These are phyloP conservation scores for Dicaeum eximium DNA, from an alignment of 2,113 vertebrate genomes.

Conservation along the genomic window DNA sequence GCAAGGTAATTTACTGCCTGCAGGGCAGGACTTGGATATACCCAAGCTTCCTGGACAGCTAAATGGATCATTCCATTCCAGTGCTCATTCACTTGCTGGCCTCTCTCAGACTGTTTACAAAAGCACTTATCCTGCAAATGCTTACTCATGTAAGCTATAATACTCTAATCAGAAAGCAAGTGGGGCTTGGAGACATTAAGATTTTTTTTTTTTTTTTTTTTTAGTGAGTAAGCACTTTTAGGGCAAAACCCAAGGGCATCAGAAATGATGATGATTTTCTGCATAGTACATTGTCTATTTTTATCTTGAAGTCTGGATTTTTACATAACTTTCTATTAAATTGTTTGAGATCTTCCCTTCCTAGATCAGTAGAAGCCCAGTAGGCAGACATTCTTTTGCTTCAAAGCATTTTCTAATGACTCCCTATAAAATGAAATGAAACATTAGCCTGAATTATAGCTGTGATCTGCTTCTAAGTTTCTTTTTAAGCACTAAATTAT, in stretches of 20 bases:
- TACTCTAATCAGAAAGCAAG: slow-evolving; percentile 35
- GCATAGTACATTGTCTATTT: slow-evolving; percentile 1
- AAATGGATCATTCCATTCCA: slow-evolving; percentile 45
- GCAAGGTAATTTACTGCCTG: slow-evolving; percentile 26
- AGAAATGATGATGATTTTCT: neutral
- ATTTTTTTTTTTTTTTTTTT: neutral
- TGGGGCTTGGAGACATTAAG: neutral
- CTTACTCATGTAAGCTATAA: slow-evolving; percentile 51
- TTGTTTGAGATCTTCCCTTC: neutral
- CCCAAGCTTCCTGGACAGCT: neutral
- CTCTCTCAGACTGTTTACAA: slow-evolving; percentile 3
- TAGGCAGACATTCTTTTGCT: slow-evolving; percentile 17
- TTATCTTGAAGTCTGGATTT: slow-evolving; percentile 30
- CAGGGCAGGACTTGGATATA: neutral
- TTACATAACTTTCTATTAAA: slow-evolving; percentile 52
- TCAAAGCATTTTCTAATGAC: slow-evolving; percentile 32
- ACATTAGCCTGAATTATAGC: slow-evolving; percentile 49
- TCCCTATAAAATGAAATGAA: slow-evolving; percentile 31
- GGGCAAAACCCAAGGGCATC: slow-evolving; percentile 37
- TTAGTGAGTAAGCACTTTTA: slow-evolving; percentile 28
- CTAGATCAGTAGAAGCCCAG: neutral
- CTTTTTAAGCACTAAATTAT: slow-evolving; percentile 6
- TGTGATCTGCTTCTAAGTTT: neutral
- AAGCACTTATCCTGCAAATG: slow-evolving; percentile 26
- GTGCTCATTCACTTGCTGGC: neutral